phyloP scores from a whole-genome alignment of 2,797 vertebrate species.

The Anolis apletophallus region DNA sequence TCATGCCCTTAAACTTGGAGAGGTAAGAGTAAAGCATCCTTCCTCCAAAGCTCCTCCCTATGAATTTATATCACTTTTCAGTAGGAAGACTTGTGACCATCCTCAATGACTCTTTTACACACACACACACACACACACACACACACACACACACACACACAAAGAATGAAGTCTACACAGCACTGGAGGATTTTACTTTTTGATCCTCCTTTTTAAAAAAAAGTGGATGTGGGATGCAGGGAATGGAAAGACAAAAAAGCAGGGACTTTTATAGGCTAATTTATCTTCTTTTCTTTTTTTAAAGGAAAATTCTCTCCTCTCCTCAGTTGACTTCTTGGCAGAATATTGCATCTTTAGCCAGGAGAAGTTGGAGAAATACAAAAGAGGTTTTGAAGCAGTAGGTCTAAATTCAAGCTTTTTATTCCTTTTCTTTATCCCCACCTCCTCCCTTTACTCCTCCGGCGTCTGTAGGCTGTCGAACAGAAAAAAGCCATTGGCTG shows the following conservation, averaged over 20 bases:
- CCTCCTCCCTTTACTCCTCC: constrained; percentile 75
- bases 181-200: constrained; percentile 40
- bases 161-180: not conserved
- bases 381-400: constrained; percentile 93
- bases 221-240: constrained; percentile 40
- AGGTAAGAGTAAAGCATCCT: constrained; percentile 70
- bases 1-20: constrained; percentile 75
- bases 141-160: too few relatives aligned
- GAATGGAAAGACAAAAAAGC: constrained; percentile 26
- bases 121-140: too few relatives aligned
- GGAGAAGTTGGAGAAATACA: constrained; percentile 90
- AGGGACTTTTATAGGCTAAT: constrained; percentile 68
- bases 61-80: constrained; percentile 38
- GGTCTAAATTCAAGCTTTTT: constrained; percentile 86
- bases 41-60: not conserved
- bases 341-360: constrained; percentile 92
- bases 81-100: constrained; percentile 41
- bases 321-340: constrained; percentile 93
- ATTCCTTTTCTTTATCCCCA: constrained; percentile 71
- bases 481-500: constrained; percentile 79
- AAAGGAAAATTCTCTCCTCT: constrained; percentile 67
- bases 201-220: constrained; percentile 33
- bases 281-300: constrained; percentile 59
- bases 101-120: constrained; percentile 38
- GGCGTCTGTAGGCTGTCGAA: constrained; percentile 79